phyloP scores from a whole-genome alignment of 2,113 vertebrate species.

The Monopterus albus region DNA sequence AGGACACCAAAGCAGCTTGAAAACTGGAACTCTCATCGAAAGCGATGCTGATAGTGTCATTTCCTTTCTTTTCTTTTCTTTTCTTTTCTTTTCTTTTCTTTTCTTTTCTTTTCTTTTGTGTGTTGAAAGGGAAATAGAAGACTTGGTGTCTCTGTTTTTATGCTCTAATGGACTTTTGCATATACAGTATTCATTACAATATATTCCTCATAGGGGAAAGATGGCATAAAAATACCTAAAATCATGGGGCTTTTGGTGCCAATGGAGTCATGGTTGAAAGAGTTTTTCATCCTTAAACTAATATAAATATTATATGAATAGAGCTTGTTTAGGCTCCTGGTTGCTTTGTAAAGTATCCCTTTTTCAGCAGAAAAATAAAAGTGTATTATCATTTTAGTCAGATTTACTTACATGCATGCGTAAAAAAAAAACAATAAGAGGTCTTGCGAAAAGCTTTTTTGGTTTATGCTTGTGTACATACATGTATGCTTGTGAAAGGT shows the following conservation, averaged over 20 bases:
- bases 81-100: no score
- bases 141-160: conserved; percentile 70
- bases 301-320: conserved; percentile 47
- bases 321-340: conserved; percentile 42
- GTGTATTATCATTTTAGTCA: neutral
- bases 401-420: conserved; percentile 22
- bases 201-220: conserved; percentile 58
- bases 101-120: conserved; percentile 55
- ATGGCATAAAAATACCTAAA: conserved; percentile 47
- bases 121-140: conserved; percentile 66
- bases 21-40: conserved; percentile 79
- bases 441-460: neutral
- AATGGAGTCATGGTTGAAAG: conserved; percentile 36
- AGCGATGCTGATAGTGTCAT: conserved; percentile 64
- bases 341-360: neutral
- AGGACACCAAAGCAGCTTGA: conserved; percentile 83
- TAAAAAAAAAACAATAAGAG: conserved; percentile 6
- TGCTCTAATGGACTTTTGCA: conserved; percentile 77
- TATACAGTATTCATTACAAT: conserved; percentile 77
- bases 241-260: conserved; percentile 18
- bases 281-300: conserved; percentile 48
- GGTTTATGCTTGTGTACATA: neutral
- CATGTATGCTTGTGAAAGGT: no score
- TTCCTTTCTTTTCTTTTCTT: conserved; percentile 34
- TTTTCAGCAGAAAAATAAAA: neutral